Evolutionary conservation across 2,113 vertebrate species (phyloP).

Genomic region (Mirza zaza): DNA sequence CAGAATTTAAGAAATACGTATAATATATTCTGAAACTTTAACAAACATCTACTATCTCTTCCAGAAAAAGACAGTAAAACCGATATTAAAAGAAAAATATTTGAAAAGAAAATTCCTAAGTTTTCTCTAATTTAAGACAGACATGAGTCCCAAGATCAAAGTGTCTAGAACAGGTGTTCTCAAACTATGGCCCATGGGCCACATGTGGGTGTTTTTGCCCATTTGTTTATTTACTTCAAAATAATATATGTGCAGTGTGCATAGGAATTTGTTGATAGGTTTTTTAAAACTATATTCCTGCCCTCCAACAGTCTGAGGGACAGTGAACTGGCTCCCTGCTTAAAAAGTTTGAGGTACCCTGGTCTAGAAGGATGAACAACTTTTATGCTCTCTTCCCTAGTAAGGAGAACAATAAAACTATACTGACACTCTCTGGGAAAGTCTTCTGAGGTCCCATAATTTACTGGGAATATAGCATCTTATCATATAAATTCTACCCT

Average conservation of each 20-base stretch:
- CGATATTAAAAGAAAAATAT: background rate
- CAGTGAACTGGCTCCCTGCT: too few relatives aligned
- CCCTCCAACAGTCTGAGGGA: too few relatives aligned
- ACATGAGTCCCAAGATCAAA: background rate
- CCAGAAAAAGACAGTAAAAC: background rate
- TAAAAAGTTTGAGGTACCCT: too few relatives aligned
- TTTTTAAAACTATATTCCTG: too few relatives aligned
- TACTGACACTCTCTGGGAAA: background rate
- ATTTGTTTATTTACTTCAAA: too few relatives aligned
- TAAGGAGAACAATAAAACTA: background rate
- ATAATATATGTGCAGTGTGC: too few relatives aligned
- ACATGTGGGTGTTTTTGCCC: too few relatives aligned
- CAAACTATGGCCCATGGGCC: too few relatives aligned
- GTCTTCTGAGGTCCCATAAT: background rate
- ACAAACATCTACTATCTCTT: background rate
- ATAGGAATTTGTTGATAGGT: too few relatives aligned
- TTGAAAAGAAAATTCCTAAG: background rate
- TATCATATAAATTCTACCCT: background rate
- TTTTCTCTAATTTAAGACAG: slow-evolving; percentile 11
- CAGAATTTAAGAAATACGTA: background rate
- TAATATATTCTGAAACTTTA: background rate
- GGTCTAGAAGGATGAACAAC: background rate
- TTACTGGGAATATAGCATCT: background rate
- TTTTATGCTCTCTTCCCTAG: background rate
- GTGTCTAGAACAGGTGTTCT: background rate